Evolutionary conservation across 2,113 vertebrate species (phyloP), one percentile per base, ranked within the genome.

Genomic region (Oxyura jamaicensis): DNA sequence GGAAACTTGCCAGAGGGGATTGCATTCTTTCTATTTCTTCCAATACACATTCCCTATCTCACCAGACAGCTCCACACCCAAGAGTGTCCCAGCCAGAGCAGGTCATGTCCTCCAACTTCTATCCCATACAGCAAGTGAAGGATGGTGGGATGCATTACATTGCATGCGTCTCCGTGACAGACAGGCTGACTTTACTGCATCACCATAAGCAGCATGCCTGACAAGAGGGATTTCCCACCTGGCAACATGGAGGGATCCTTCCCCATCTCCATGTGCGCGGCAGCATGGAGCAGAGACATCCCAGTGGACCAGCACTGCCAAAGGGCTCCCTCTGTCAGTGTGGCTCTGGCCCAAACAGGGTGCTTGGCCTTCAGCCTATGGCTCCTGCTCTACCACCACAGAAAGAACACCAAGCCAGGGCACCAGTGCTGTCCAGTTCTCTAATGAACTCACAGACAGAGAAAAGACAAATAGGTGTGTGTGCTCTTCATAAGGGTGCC

Each of bases 141-240:
- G 53, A 46, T 0, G 0, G 28, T 35, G 28, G 35, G 28, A 72
- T 2, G 17, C 16, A 35, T 15, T 41, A 11, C 14, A 6, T 15
- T 41, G 13, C 14, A 6, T 7, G 11, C 20, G 3, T 42, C 41
- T 41, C 73, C 28, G 20, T 13, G 35, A 55, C 44, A 92, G 41
- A 75, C 33, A 52, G 25, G 19, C 18, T 29, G 25, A 69, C n/a
- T 13, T 11, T 26, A 28, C 5, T 28, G 44, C 33, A 2, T 0
- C 1, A 62, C n/a, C 35, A 77, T 26, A 48, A 78, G 35, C 17
- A 52, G 68, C 48, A 71, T 29, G 12, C 7, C 22, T 84, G 36
- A 52, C 26, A 31, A 4, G 33, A 60, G 20, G 69, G 13, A 55
- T 63, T 62, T 88, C 62, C 44, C 48, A 85, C 26, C 41, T 12